phyloP scores from a whole-genome alignment of 2,888 invertebrate species.

The Hirtodrosophila cameraria region DNA sequence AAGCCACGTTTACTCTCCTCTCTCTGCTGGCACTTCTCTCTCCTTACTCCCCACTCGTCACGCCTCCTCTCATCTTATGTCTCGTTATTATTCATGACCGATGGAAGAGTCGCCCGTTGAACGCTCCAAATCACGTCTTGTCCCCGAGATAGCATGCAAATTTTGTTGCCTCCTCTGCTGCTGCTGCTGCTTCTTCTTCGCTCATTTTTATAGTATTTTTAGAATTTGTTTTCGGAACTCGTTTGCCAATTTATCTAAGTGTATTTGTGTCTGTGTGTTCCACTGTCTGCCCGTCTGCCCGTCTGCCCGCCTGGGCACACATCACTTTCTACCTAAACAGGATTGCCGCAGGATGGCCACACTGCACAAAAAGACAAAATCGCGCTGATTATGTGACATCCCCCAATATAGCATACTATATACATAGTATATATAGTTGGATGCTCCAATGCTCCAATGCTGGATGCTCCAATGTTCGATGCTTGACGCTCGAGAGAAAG shows the following conservation, averaged over 20 bases:
- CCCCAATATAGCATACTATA: too few species aligned
- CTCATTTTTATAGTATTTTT: constrained; percentile 42
- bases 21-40: not conserved
- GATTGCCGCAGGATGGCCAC: constrained; percentile 73
- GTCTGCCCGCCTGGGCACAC: constrained; percentile 61
- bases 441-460: not conserved
- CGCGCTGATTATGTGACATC: constrained; percentile 63
- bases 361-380: constrained; percentile 30
- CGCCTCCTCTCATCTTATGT: not conserved
- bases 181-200: too few species aligned
- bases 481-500: constrained; percentile 56
- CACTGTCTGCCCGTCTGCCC: constrained; percentile 45
- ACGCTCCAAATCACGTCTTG: constrained; percentile 64
- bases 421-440: too few species aligned
- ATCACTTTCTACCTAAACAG: constrained; percentile 76
- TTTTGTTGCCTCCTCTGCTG: too few species aligned
- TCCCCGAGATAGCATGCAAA: constrained; percentile 48
- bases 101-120: constrained; percentile 28
- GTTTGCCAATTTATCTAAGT: constrained; percentile 50
- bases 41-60: not conserved
- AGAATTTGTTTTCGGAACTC: constrained; percentile 59
- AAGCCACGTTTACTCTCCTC: constrained; percentile 7
- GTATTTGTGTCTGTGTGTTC: constrained; percentile 13
- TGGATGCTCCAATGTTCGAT: not conserved
- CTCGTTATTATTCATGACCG: constrained; percentile 57